These are phyloP conservation scores for Hydropsyche tenuis DNA, from an alignment of 1,140 invertebrate species.

Conservation along the genomic window DNA sequence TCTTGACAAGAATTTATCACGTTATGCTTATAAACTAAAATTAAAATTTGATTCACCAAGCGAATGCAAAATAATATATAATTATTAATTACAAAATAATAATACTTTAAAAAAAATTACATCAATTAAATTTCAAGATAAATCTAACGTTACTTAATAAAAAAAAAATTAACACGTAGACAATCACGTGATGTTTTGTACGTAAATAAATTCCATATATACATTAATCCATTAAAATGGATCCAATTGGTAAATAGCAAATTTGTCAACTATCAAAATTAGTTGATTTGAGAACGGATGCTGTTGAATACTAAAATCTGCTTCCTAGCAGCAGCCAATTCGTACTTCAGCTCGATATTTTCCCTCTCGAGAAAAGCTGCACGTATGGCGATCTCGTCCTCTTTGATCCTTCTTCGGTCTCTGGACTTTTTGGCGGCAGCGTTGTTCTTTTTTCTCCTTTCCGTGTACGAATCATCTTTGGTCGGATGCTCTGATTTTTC, in stretches of 20 bases:
- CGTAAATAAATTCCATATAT: too few species aligned
- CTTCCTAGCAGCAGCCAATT: slow-evolving; percentile 67
- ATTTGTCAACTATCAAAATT: too few species aligned
- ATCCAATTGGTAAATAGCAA: too few species aligned
- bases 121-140: not conserved
- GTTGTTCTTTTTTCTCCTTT: slow-evolving; percentile 91
- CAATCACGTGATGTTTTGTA: too few species aligned
- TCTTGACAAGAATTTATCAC: slow-evolving; percentile 23
- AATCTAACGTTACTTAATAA: too few species aligned
- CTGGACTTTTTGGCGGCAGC: slow-evolving; percentile 93
- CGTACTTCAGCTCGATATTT: slow-evolving; percentile 70
- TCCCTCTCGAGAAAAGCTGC: slow-evolving; percentile 87
- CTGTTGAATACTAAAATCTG: too few species aligned
- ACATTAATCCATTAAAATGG: too few species aligned
- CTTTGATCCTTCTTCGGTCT: slow-evolving; percentile 86
- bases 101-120: not conserved
- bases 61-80: too few species aligned
- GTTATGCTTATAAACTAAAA: not conserved
- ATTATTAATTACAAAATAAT: too few species aligned
- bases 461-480: slow-evolving; percentile 86
- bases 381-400: slow-evolving; percentile 90
- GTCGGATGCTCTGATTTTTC: slow-evolving; percentile 56
- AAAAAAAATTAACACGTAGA: too few species aligned
- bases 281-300: too few species aligned
- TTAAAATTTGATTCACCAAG: too few species aligned